These are phyloP conservation scores for Scolopax mira DNA, from an alignment of 2,113 vertebrate species.

Conservation along the genomic window DNA sequence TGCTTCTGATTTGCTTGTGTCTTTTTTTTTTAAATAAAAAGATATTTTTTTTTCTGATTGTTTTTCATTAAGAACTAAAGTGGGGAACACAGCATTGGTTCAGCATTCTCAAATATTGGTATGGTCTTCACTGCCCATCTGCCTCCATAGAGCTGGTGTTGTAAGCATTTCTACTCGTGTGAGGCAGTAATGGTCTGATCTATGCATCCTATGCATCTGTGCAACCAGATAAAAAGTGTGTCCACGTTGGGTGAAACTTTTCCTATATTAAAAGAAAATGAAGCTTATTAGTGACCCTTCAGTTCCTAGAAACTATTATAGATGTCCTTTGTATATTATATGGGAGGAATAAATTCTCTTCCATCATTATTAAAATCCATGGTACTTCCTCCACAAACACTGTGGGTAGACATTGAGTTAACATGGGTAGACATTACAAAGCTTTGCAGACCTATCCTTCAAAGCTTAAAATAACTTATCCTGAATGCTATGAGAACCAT, in stretches of 20 bases:
- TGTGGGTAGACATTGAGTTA: not conserved
- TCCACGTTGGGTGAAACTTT: not conserved
- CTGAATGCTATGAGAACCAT: not conserved
- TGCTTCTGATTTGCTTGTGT: not conserved
- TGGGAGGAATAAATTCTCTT: not conserved
- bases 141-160: rapidly evolving
- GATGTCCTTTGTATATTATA: not conserved
- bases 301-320: not conserved
- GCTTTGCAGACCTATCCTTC: not conserved
- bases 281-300: not conserved
- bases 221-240: not conserved
- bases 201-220: not conserved
- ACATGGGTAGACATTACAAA: not conserved
- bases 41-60: not conserved
- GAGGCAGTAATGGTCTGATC: not conserved
- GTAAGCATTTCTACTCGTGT: not conserved
- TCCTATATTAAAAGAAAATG: not conserved
- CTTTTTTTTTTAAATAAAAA: no score
- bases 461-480: not conserved
- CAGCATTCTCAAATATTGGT: not conserved
- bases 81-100: not conserved
- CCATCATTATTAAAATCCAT: not conserved
- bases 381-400: not conserved
- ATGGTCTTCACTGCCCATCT: not conserved
- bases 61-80: not conserved